These are phyloP conservation scores for Drosophila emarginata DNA, from an alignment of 2,888 invertebrate species.

Conservation along the genomic window DNA sequence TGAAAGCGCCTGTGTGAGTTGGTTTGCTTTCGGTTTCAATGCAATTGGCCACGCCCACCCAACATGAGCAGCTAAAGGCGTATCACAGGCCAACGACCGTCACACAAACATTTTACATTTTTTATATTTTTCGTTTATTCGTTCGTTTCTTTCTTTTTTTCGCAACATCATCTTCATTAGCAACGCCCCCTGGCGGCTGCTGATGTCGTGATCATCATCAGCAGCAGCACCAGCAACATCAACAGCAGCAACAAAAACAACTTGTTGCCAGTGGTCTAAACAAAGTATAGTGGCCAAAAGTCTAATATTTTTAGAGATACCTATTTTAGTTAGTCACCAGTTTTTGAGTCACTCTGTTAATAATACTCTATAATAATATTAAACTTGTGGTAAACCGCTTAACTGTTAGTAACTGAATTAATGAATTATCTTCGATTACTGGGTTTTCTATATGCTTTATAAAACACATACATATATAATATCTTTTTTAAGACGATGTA, in stretches of 20 bases:
- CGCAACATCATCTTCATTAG: conserved; percentile 76
- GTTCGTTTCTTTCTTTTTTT: conserved; percentile 35
- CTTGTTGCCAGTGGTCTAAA: conserved; percentile 41
- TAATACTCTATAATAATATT: no score
- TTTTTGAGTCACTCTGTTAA: no score
- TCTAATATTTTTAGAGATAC: background rate
- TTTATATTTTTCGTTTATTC: conserved; percentile 16
- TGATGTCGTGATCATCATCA: conserved; percentile 12
- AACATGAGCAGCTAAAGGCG: conserved; percentile 17
- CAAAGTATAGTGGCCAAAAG: conserved; percentile 1
- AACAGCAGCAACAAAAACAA: conserved; percentile 35
- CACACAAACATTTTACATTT: conserved; percentile 24
- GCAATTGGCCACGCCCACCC: conserved; percentile 59
- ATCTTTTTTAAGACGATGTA: no score
- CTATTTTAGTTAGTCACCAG: no score
- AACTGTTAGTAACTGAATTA: no score
- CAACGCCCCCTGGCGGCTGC: conserved; percentile 22
- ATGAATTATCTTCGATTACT: no score
- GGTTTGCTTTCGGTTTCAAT: conserved; percentile 61
- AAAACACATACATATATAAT: no score
- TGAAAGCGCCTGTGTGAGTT: conserved; percentile 53
- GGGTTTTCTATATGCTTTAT: no score
- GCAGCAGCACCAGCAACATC: background rate
- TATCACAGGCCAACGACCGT: conserved; percentile 50
- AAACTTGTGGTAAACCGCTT: no score